Evolutionary conservation across 2,888 invertebrate species (phyloP).

Genomic region (Parthenolecanium corni): DNA sequence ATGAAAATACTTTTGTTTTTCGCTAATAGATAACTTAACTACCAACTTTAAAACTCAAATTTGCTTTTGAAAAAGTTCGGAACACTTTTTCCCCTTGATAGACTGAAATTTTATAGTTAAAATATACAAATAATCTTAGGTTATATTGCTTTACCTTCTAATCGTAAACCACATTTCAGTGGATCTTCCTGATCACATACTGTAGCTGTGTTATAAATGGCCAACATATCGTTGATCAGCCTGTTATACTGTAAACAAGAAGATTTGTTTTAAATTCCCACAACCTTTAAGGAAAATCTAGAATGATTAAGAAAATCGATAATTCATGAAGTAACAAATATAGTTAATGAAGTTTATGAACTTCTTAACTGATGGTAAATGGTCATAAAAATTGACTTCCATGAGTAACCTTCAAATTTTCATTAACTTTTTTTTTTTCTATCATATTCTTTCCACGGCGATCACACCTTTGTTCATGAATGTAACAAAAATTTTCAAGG

Average conservation of each 20-base stretch:
- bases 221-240: constrained; percentile 75
- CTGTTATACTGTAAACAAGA: constrained; percentile 62
- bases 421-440: background rate
- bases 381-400: constrained; percentile 3
- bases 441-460: background rate
- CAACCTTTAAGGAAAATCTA: too few species aligned
- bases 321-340: background rate
- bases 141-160: constrained; percentile 42
- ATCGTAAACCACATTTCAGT: constrained; percentile 64
- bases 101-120: too few species aligned
- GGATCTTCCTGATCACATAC: constrained; percentile 76
- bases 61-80: too few species aligned
- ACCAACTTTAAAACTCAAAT: too few species aligned
- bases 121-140: too few species aligned
- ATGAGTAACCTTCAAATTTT: background rate
- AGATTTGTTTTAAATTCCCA: background rate
- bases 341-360: too few species aligned
- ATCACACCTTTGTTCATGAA: background rate
- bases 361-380: background rate
- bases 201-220: constrained; percentile 72
- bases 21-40: too few species aligned
- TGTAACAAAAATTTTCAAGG: too few species aligned
- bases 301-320: background rate
- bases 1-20: too few species aligned
- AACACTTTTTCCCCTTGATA: too few species aligned